phyloP scores from a whole-genome alignment of 2,113 vertebrate species.

The Tangachromis dhanisi region DNA sequence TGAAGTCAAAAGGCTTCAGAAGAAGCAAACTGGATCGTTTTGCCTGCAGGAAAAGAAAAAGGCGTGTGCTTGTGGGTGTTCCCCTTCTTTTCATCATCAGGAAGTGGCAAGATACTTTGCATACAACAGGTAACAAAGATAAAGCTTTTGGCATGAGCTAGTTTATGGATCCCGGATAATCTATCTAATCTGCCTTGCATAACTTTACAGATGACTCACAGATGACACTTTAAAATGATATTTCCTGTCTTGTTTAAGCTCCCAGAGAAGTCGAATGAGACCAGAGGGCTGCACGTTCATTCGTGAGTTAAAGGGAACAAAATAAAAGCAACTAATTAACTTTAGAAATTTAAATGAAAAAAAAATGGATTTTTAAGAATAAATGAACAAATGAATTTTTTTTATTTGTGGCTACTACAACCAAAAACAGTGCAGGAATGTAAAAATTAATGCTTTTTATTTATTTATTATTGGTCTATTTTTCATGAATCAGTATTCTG shows the following conservation, averaged over 20 bases:
- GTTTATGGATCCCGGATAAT: neutral
- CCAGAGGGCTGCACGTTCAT: neutral
- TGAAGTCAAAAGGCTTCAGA: neutral
- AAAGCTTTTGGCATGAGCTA: neutral
- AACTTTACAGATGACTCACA: neutral
- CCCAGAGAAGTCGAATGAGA: neutral
- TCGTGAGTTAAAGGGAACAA: neutral
- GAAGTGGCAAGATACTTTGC: conserved; percentile 25
- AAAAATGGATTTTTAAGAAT: neutral
- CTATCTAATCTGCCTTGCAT: neutral
- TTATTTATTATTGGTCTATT: neutral
- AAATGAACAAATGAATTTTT: neutral
- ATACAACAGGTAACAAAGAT: neutral
- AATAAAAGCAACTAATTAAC: neutral
- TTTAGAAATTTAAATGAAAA: neutral
- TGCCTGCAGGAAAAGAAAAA: neutral
- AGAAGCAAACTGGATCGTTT: neutral
- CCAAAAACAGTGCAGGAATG: neutral
- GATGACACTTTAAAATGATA: neutral
- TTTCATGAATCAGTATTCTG: neutral
- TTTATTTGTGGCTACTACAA: neutral
- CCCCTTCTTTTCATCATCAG: conserved; percentile 27
- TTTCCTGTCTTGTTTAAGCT: neutral
- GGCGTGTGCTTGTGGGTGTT: neutral
- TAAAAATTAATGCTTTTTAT: neutral